A percentile compares a stretch with the other conserved stretches of the same genome.
phyloP scores from a whole-genome alignment of 2,113 vertebrate species.

The Acanthisitta chloris region DNA sequence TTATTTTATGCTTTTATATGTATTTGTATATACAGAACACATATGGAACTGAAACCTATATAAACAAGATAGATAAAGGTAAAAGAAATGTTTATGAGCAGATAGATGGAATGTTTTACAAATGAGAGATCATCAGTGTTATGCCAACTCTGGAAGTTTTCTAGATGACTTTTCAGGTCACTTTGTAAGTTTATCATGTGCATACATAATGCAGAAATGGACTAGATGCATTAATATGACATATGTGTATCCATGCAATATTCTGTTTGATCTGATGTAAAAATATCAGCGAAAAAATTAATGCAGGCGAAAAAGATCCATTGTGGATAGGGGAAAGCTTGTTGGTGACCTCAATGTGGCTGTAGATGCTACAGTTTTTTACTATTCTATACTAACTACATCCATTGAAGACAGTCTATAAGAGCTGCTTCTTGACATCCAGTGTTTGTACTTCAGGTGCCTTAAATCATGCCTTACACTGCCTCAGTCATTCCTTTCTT shows the following conservation, averaged over 20 bases:
- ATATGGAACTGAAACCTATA: background rate
- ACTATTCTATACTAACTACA: background rate
- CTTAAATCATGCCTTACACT: background rate
- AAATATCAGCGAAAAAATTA: background rate
- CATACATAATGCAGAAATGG: background rate
- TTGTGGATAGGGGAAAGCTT: background rate
- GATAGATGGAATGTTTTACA: background rate
- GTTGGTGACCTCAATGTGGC: background rate
- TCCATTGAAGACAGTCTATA: background rate
- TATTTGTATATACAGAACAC: background rate
- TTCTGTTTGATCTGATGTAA: background rate
- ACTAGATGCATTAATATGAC: background rate
- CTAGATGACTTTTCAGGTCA: background rate
- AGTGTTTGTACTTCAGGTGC: background rate
- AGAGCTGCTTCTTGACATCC: background rate
- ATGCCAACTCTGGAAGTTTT: background rate
- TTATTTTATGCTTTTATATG: background rate
- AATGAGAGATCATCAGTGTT: background rate
- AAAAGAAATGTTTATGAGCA: background rate
- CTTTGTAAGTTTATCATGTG: background rate
- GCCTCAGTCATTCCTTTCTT: background rate
- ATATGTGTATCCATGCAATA: background rate
- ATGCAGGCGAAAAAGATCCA: background rate
- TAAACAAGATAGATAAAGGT: background rate
- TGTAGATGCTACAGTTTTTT: background rate